phyloP scores from a whole-genome alignment of 1,140 invertebrate genomes.

The Leptinotarsa defecta region DNA sequence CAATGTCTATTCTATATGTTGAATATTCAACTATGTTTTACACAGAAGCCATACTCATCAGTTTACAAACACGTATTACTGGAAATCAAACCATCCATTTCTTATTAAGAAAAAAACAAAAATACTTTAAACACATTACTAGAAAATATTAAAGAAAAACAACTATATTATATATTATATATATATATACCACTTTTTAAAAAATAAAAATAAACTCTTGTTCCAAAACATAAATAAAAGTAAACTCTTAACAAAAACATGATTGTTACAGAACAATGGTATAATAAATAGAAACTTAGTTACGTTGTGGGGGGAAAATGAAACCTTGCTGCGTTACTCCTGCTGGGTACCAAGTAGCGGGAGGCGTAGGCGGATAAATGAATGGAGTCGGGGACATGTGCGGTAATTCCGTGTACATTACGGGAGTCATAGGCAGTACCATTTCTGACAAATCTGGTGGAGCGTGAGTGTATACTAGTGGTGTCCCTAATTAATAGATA shows the following conservation, averaged over 20 bases:
- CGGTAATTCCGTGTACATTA: constrained; percentile 42
- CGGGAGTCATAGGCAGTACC: constrained; percentile 35
- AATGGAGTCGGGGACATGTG: constrained; percentile 42
- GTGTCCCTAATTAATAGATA: constrained; percentile 28
- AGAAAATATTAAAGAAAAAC: neutral
- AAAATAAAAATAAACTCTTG: constrained; percentile 3
- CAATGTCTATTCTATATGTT: too few species aligned
- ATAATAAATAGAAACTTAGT: neutral
- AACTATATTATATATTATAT: neutral
- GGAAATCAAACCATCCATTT: too few species aligned
- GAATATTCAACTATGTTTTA: too few species aligned
- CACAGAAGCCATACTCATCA: too few species aligned
- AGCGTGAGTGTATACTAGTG: constrained; percentile 41
- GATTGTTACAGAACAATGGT: neutral
- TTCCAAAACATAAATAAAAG: neutral
- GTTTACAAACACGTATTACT: too few species aligned
- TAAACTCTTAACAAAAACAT: neutral
- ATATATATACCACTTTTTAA: neutral
- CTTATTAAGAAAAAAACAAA: too few species aligned
- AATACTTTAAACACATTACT: too few species aligned
- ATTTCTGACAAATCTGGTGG: constrained; percentile 39
- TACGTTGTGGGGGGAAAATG: constrained; percentile 44
- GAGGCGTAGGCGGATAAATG: constrained; percentile 45
- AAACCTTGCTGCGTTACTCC: constrained; percentile 49
- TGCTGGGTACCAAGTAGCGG: constrained; percentile 44